Base-by-base conservation (phyloP, 2,888 invertebrate genomes). In the Troglohyphantes excavatus region DNA sequence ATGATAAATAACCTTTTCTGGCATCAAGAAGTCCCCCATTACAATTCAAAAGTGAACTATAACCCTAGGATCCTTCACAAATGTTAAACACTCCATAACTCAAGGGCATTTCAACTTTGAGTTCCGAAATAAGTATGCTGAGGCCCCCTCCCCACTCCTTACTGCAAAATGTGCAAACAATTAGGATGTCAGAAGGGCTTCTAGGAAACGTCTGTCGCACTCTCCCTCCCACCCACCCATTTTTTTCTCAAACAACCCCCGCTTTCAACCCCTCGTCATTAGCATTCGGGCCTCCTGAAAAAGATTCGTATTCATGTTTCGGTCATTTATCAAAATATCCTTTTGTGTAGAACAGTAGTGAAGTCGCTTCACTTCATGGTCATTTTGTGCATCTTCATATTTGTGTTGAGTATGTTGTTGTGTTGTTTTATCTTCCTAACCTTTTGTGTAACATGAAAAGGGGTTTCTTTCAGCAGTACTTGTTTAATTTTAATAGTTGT, bases 151-250 rank as follows among this genome's bases (percentile, higher is more conserved):
- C 23, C 19, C 39, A 19, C n/a, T 27, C 61, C 53, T 53, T 13
- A 21, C 17, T 21, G 11, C 33, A 27, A 82, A 82, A 82, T 72
- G 82, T 72, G 83, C 46, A 73, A 83, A 73, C 43, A 73, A 83
- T 83, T 73, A 73, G 11, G 19, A 11, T 61, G 63, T 43, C 65
- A 83, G 27, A 63, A 9, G 73, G 73, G 46, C 65, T 73, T 65
- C 29, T 23, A 29, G 73, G 83, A 73, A 73, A 63, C 73, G 26
- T 61, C 63, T 65, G 63, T 26, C 68, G n/a, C 26, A 19, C 46
- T 1, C 39, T 59, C 11, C 59, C 19, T 78, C 33, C 61, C 11
- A 27, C 53, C 5, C 43, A 26, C 23, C 23, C 33, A 81, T 39
- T 78, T 65, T 65, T 53, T 13, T 39, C 9, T 39, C 5, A 19